Conservation (phyloP, 2,113 vertebrate genomes). For the Hemiscyllium ocellatum region DNA sequence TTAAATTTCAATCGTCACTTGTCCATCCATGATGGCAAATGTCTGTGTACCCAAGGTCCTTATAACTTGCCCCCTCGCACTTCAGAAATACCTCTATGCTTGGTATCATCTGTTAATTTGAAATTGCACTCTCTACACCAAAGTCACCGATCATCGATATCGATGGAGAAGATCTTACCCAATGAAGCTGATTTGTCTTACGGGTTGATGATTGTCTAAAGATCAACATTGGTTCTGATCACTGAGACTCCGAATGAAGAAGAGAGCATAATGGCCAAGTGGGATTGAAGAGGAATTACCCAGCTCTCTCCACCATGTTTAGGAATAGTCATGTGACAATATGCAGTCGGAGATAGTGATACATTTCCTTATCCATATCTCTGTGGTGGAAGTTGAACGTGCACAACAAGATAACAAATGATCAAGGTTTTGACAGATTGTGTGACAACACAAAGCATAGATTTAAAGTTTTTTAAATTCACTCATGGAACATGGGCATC, state of each 20-base stretch:
- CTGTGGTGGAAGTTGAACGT: background rate
- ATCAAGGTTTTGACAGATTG: background rate
- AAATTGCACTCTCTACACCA: background rate
- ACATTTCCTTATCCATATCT: background rate
- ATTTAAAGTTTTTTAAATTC: background rate
- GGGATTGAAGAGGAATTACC: background rate
- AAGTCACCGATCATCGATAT: background rate
- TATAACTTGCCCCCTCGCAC: background rate
- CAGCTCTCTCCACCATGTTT: background rate
- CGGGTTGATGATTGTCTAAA: background rate
- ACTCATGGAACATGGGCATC: too few relatives aligned
- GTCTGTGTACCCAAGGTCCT: background rate
- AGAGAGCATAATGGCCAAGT: background rate
- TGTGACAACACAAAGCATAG: background rate
- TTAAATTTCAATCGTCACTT: background rate
- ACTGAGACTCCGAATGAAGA: too few relatives aligned
- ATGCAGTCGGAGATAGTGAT: background rate
- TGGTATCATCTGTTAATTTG: background rate
- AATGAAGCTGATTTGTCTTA: background rate
- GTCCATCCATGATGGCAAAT: background rate
- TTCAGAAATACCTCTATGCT: background rate
- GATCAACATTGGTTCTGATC: background rate
- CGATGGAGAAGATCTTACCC: background rate
- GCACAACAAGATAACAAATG: background rate
- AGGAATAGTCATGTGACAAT: background rate